Base-by-base conservation (phyloP, 2,797 vertebrate genomes). In the Orientallactaga sibirica region DNA sequence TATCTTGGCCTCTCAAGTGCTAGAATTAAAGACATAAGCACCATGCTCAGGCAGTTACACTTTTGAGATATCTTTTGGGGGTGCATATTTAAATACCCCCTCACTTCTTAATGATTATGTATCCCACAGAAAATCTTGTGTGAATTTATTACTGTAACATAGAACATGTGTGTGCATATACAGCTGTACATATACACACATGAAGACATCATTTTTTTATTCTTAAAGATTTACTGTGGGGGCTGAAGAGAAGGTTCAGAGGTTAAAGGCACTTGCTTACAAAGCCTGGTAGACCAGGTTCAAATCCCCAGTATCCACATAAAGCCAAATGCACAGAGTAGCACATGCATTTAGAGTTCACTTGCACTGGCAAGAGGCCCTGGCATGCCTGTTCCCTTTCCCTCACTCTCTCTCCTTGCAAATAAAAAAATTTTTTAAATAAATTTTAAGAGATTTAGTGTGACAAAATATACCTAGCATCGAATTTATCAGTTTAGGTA, bases 401-500 rank as follows among this genome's bases (percentile, higher is more conserved):
- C 33, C 33, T 37, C 33, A 37, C 33, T 52, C 52, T 52, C 52
- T 52, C 52, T 52, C 52, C 11, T 52, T 12, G 11, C 52, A 52
- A 52, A 52, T 52, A 16, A 58, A 58, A 14, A 58, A 58, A 58
- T 55, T 14, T 14, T 58, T 58, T 55, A 55, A 58, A 58, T 58
- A 16, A 58, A 14, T 16, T 58, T 14, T 58, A 2, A 43, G 81
- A 11, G 15, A 81, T 88, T 58, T 48, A 76, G 15, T 74, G 20
- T 67, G 58, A 25, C 68, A 48, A 79, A 52, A 75, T 37, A 80
- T 73, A 24, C 27, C 22, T 73, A 79, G 52, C 61, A 76, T 37
- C 16, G 48, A 24, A 83, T 80, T 91, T 79, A 19, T 66, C 52
- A 64, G 70, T 89, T 83, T 75, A 86, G 41, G 48, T 86, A 52